These are phyloP conservation scores for Nomada lathburiana DNA, from an alignment of 2,888 invertebrate species.

Conservation along the genomic window DNA sequence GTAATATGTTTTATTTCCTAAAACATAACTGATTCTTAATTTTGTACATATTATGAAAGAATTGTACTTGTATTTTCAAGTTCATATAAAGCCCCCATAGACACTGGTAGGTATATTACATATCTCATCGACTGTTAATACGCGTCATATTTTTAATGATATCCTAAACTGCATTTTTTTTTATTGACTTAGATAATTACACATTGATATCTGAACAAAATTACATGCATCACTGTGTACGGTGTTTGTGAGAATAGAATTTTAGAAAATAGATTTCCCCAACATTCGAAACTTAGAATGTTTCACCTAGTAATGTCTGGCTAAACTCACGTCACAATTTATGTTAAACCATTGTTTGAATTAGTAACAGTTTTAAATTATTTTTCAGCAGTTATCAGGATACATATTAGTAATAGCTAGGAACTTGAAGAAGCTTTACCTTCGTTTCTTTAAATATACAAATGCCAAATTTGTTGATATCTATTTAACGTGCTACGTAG, in stretches of 20 bases:
- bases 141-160: slow-evolving; percentile 52
- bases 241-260: slow-evolving; percentile 52
- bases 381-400: slow-evolving; percentile 68
- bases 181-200: slow-evolving; percentile 50
- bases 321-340: slow-evolving; percentile 55
- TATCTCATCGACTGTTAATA: slow-evolving; percentile 39
- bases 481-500: slow-evolving; percentile 48
- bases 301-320: slow-evolving; percentile 45
- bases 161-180: slow-evolving; percentile 54
- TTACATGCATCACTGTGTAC: slow-evolving; percentile 59
- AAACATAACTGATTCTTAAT: slow-evolving; percentile 24
- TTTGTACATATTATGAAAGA: slow-evolving; percentile 15
- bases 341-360: slow-evolving; percentile 62
- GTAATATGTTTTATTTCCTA: not conserved
- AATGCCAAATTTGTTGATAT: slow-evolving; percentile 65
- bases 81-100: slow-evolving; percentile 19
- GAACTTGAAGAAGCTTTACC: slow-evolving; percentile 80
- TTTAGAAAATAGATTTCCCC: slow-evolving; percentile 52
- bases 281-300: slow-evolving; percentile 47
- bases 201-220: slow-evolving; percentile 45
- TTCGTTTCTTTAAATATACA: slow-evolving; percentile 67
- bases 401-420: slow-evolving; percentile 77
- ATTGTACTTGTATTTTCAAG: slow-evolving; percentile 33
- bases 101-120: slow-evolving; percentile 6
- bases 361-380: slow-evolving; percentile 65